Evolutionary conservation across 1,140 invertebrate genomes (phyloP).

Genomic region (Diuraphis noxia): DNA sequence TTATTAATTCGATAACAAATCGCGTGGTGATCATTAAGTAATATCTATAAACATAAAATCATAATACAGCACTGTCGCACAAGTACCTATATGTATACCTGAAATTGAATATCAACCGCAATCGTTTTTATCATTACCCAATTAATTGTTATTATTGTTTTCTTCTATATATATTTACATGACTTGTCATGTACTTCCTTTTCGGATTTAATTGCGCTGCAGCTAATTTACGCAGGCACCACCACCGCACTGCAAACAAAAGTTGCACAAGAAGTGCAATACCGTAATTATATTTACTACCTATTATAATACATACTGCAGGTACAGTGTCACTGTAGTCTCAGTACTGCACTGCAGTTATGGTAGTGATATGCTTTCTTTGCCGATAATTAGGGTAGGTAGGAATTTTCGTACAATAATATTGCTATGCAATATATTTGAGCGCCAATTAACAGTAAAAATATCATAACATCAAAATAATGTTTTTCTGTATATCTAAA

Average conservation of each 20-base stretch:
- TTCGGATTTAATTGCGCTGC: not conserved
- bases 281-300: not conserved
- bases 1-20: not conserved
- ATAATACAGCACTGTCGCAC: not conserved
- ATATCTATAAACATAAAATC: not conserved
- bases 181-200: not conserved
- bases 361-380: not conserved
- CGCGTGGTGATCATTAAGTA: not conserved
- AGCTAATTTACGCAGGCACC: not conserved
- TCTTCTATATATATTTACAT: not conserved
- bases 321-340: not conserved
- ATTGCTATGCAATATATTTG: not conserved
- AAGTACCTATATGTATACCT: not conserved
- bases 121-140: not conserved
- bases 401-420: not conserved
- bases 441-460: too few species aligned
- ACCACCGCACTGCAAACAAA: not conserved
- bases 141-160: not conserved
- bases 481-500: too few species aligned
- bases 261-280: not conserved
- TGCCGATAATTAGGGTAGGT: not conserved
- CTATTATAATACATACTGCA: not conserved
- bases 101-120: not conserved
- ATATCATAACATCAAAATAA: too few species aligned
- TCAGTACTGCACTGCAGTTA: too few species aligned